Base-by-base conservation (phyloP, 2,113 vertebrate genomes). In the Pristiophorus japonicus region DNA sequence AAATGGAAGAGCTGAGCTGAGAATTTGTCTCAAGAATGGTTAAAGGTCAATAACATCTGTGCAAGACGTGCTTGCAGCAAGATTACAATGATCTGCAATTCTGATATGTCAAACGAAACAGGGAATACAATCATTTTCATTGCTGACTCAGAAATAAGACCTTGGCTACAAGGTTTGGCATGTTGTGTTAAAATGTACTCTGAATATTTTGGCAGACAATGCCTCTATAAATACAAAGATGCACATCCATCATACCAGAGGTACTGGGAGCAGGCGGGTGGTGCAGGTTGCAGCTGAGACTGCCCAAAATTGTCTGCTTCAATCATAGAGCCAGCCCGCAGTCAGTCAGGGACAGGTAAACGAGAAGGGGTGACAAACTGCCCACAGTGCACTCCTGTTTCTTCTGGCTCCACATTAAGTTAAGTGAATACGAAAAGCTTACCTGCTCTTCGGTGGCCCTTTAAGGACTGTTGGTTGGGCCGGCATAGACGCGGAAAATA, bases 51-150 rank as follows among this genome's bases (percentile, higher is more conserved):
- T 12, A 59, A 30, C 11, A 62, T 90, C 24, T 90, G 47, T 8
- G 62, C 45, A 65, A 65, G 62, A 24, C 7, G 10, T 93, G 47
- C 16, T 65, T 38, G n/a, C n/a, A n/a, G n/a, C 90, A 62, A 65
- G 34, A 65, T 38, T 65, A 65, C 90, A n/a, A 42, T 65, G n/a
- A 16, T 65, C 62, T 65, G 62, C 16, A 93, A 93, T 93, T 93
- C 62, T 65, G 62, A 93, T 42, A 65, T 38, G 62, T 90, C 51
- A 90, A 59, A 90, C 51, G 1, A 34, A 93, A 65, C 34, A 20
- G n/a, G 8, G n/a, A 93, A 93, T 42, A 18, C 30, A 93, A 93
- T 65, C 59, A 93, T 65, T 93, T 93, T 65, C 90, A 93, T 93
- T 93, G 65, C n/a, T 42, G 62, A 22, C n/a, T 62, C n/a, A 20